These are phyloP conservation scores for Drosophila novamexicana DNA, from an alignment of 1,140 invertebrate species.

Conservation along the genomic window DNA sequence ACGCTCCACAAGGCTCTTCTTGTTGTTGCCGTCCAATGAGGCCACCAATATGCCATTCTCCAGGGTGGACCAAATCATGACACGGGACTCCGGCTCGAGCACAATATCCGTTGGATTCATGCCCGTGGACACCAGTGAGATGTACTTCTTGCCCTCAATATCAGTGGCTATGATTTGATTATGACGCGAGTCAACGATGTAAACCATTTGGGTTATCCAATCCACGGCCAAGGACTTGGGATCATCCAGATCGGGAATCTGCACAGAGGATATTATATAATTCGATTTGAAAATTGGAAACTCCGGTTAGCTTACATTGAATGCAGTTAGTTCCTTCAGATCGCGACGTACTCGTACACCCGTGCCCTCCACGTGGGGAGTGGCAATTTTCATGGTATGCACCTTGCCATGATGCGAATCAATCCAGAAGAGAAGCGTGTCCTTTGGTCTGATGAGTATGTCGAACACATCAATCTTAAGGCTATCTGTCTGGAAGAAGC, in stretches of 20 bases:
- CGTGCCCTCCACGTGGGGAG: constrained; percentile 63
- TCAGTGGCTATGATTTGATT: constrained; percentile 87
- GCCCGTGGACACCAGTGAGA: constrained; percentile 86
- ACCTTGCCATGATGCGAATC: constrained; percentile 85
- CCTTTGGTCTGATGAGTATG: constrained; percentile 84
- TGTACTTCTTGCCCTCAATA: constrained; percentile 86
- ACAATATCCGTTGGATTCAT: constrained; percentile 87
- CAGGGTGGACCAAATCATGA: constrained; percentile 84
- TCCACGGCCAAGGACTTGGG: constrained; percentile 92
- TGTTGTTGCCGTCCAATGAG: constrained; percentile 88
- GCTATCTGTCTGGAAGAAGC: constrained; percentile 78
- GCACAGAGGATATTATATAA: background rate
- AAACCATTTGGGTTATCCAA: constrained; percentile 90
- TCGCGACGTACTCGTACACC: constrained; percentile 66
- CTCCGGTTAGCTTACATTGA: constrained; percentile 59
- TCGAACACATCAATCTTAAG: constrained; percentile 87
- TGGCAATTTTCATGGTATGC: constrained; percentile 82
- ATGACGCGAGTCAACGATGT: constrained; percentile 89
- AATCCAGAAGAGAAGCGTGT: constrained; percentile 86
- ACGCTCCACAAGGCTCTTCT: constrained; percentile 86
- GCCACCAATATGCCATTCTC: constrained; percentile 87
- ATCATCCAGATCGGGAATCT: constrained; percentile 83
- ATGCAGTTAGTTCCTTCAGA: constrained; percentile 77
- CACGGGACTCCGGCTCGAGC: constrained; percentile 87
- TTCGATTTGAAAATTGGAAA: background rate